Conservation (phyloP, 2,797 vertebrate genomes). For the Arrhamphus sclerolepis region DNA sequence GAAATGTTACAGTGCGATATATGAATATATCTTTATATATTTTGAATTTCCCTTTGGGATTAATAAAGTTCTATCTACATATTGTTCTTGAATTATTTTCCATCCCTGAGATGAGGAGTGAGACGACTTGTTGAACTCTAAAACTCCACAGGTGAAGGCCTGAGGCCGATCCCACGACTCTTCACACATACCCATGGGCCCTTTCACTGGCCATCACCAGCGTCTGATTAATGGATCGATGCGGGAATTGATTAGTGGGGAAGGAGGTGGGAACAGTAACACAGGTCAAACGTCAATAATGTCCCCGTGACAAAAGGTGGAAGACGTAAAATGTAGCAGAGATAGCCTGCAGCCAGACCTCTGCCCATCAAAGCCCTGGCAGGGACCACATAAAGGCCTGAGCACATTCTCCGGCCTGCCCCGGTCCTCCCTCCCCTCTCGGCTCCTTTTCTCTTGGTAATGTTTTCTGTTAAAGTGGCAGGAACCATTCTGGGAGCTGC, state of each 20-base stretch:
- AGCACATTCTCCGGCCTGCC: slow-evolving; percentile 77
- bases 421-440: slow-evolving; percentile 67
- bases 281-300: slow-evolving; percentile 91
- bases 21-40: no score
- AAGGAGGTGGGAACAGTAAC: slow-evolving; percentile 93
- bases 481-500: slow-evolving; percentile 86
- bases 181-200: slow-evolving; percentile 84
- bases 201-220: slow-evolving; percentile 92
- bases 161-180: slow-evolving; percentile 75
- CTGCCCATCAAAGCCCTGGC: slow-evolving; percentile 89
- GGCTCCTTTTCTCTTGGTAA: slow-evolving; percentile 88
- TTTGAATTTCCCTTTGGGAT: no score
- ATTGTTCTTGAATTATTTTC: no score
- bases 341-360: slow-evolving; percentile 90
- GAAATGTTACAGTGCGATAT: no score
- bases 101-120: slow-evolving; percentile 2
- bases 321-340: slow-evolving; percentile 90
- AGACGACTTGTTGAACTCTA: slow-evolving; percentile 32
- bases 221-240: slow-evolving; percentile 97
- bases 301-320: slow-evolving; percentile 86
- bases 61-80: no score
- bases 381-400: slow-evolving; percentile 78
- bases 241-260: slow-evolving; percentile 95
- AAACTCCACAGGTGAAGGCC: slow-evolving; percentile 68
- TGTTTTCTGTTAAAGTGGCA: slow-evolving; percentile 90